Conservation (phyloP, 2,888 invertebrate genomes). For the Eurois occulta region DNA sequence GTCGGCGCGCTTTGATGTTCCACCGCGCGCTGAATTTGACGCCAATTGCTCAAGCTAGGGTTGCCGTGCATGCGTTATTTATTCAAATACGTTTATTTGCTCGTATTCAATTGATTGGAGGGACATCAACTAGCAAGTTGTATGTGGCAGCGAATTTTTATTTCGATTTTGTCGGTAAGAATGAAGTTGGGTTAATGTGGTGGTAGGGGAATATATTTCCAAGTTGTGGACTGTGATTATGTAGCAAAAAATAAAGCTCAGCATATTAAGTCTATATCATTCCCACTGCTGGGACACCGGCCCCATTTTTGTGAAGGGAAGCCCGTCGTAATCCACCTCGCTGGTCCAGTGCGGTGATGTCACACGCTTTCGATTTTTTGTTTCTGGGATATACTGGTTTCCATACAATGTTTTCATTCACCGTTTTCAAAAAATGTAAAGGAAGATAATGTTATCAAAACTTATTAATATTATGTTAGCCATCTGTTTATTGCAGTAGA, state of each 20-base stretch:
- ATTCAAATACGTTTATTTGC: slow-evolving; percentile 84
- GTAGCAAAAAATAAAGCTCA: background rate
- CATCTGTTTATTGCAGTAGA: background rate
- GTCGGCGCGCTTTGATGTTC: slow-evolving; percentile 78
- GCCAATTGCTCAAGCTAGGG: slow-evolving; percentile 80
- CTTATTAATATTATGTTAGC: too few species aligned
- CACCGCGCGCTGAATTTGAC: slow-evolving; percentile 77
- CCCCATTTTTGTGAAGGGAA: background rate
- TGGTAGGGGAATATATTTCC: background rate
- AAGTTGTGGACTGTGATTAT: background rate
- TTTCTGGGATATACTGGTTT: background rate
- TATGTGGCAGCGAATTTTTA: slow-evolving; percentile 31
- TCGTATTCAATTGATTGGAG: slow-evolving; percentile 76
- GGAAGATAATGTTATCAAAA: too few species aligned
- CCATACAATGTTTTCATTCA: background rate
- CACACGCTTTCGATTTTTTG: background rate
- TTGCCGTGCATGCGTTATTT: slow-evolving; percentile 74
- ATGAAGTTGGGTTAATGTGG: slow-evolving; percentile 3
- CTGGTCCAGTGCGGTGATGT: background rate
- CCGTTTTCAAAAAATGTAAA: too few species aligned
- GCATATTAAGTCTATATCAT: background rate
- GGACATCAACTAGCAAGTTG: slow-evolving; percentile 54
- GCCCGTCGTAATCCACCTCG: background rate
- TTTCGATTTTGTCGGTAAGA: slow-evolving; percentile 22
- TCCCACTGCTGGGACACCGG: background rate